These are phyloP conservation scores for Palythoa heliodiscus DNA, from an alignment of 92 coral and sea anemone species.

Conservation along the genomic window DNA sequence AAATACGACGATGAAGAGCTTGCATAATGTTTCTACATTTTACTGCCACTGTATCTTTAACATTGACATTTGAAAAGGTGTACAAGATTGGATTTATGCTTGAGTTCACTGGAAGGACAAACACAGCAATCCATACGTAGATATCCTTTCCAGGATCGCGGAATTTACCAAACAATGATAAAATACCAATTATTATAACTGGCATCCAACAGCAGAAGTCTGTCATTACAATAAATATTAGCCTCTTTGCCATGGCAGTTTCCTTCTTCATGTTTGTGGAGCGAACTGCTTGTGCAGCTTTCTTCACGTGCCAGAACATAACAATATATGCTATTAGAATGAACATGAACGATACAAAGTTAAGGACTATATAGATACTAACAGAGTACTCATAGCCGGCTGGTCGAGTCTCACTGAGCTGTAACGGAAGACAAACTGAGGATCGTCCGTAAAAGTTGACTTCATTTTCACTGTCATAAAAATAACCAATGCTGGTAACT, in stretches of 20 bases:
- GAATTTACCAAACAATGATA: slow-evolving; percentile 50
- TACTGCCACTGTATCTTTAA: neutral
- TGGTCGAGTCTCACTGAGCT: slow-evolving; percentile 44
- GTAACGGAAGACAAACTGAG: slow-evolving; percentile 67
- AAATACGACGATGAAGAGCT: neutral
- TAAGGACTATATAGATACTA: slow-evolving; percentile 58
- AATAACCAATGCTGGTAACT: slow-evolving; percentile 26
- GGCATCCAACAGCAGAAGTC: slow-evolving; percentile 78
- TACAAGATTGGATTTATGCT: slow-evolving; percentile 68
- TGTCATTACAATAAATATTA: slow-evolving; percentile 62
- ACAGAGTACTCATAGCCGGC: slow-evolving; percentile 65
- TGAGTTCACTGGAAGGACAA: slow-evolving; percentile 69
- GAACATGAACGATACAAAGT: slow-evolving; percentile 50
- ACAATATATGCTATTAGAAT: slow-evolving; percentile 54
- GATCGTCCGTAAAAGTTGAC: slow-evolving; percentile 57
- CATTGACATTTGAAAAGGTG: slow-evolving; percentile 60
- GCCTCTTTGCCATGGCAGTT: slow-evolving; percentile 58
- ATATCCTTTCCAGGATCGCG: slow-evolving; percentile 53
- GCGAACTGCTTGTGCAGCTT: slow-evolving; percentile 45
- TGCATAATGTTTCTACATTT: neutral
- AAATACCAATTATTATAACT: slow-evolving; percentile 53
- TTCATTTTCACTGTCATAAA: slow-evolving; percentile 31
- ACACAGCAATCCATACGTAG: slow-evolving; percentile 72
- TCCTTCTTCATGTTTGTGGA: slow-evolving; percentile 52
- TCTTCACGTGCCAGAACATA: slow-evolving; percentile 52